phyloP scores from a whole-genome alignment of 1,140 invertebrate genomes.

The Aphis gossypii region DNA sequence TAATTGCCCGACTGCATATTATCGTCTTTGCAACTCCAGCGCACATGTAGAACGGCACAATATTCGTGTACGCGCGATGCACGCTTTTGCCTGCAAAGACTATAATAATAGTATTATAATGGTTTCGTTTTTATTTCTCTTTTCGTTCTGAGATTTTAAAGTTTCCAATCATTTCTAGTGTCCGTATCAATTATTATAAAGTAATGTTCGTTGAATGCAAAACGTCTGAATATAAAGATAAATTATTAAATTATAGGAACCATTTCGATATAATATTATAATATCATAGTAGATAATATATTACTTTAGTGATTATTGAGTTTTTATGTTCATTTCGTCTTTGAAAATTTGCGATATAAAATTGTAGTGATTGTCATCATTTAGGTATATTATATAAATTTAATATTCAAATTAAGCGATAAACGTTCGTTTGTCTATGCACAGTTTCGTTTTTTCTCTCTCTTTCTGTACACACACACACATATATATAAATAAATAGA shows the following conservation, averaged over 20 bases:
- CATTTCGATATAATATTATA: background rate
- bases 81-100: background rate
- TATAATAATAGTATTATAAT: background rate
- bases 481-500: too few relatives aligned
- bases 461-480: too few relatives aligned
- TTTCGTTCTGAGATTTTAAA: background rate
- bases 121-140: slow-evolving; percentile 35
- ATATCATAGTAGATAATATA: background rate
- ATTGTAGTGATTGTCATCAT: background rate
- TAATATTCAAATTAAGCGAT: background rate
- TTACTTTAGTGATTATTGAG: background rate
- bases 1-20: background rate
- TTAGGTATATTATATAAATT: background rate
- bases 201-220: background rate
- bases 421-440: background rate
- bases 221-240: background rate
- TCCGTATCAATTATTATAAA: background rate
- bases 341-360: background rate
- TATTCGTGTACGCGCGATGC: background rate
- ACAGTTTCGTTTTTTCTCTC: background rate
- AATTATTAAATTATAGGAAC: background rate
- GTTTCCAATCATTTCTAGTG: background rate
- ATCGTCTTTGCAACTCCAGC: slow-evolving; percentile 18
- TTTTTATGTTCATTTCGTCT: background rate
- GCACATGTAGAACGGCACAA: slow-evolving; percentile 42